Evolutionary conservation across 1,140 invertebrate species (phyloP), one percentile per base, ranked within the genome.

Genomic region (Carposina sasakii): DNA sequence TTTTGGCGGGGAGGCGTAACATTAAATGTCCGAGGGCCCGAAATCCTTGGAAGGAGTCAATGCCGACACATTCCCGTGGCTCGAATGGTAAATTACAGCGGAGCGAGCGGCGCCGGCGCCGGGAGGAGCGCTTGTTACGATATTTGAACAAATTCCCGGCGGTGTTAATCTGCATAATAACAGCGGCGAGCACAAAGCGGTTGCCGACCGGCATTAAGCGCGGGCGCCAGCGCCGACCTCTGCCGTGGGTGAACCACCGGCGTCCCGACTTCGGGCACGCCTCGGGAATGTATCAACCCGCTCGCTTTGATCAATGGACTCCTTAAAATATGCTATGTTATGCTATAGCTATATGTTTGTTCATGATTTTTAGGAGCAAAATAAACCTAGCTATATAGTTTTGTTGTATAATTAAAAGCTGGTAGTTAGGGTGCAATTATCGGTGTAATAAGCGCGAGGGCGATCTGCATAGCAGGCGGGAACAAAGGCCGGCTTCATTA

Each of bases 141-240:
- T 83, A 77, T 81, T 76, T 78, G 76, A 76, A 83, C 78, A 79
- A 78, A 83, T 79, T 81, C 76, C 76, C 76, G 76, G 60, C 76
- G 76, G 76, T 81, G 79, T 81, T 81, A 83, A 83, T 83, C 79
- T 83, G 79, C 79, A 83, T 83, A 83, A 83, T 83, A 81, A 81
- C 75, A 81, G 74, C 72, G 67, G 65, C 73, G 66, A 67, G 52
- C 56, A 73, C 76, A 79, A 82, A 78, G 77, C 73, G 66, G 44
- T 70, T 57, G 71, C 75, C 75, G 76, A 70, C 69, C 68, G 60
- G 69, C 71, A 81, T 81, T 81, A 81, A 67, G 63, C 68, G 52
- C 71, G 65, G 74, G 72, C 74, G 76, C 74, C 74, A 76, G 60
- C 65, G 57, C 61, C 46, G 30, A 41, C 58, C 45, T 41, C 55